These are phyloP conservation scores for Xyliphius kryptos DNA, from an alignment of 2,113 vertebrate genomes.

Conservation along the genomic window DNA sequence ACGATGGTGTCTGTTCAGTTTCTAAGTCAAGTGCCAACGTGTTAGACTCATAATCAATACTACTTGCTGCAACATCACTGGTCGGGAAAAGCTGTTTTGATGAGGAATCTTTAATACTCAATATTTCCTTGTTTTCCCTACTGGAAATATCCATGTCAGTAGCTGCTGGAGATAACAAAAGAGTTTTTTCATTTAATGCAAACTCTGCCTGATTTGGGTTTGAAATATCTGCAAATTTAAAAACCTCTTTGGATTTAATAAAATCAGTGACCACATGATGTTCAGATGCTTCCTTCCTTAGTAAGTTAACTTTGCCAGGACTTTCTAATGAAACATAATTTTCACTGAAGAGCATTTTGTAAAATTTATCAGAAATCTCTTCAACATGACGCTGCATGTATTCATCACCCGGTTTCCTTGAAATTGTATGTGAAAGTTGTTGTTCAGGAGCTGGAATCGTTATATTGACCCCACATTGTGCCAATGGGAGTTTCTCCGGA, in stretches of 20 bases:
- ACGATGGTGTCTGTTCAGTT: constrained; percentile 15
- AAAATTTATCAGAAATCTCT: constrained; percentile 58
- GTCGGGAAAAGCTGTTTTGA: background rate
- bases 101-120: background rate
- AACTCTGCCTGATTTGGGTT: no score
- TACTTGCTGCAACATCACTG: constrained; percentile 10
- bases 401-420: constrained; percentile 29
- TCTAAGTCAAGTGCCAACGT: constrained; percentile 50
- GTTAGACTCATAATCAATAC: constrained; percentile 7
- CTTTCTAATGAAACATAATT: constrained; percentile 29
- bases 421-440: constrained; percentile 21
- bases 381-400: constrained; percentile 48
- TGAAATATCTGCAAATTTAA: no score
- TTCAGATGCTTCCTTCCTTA: background rate
- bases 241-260: no score
- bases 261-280: constrained; percentile 1
- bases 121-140: constrained; percentile 8
- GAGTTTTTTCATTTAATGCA: constrained; percentile 18
- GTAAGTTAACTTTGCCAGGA: background rate
- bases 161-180: background rate
- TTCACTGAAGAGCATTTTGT: constrained; percentile 57
- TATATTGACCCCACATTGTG: constrained; percentile 21
- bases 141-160: background rate
- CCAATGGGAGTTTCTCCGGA: constrained; percentile 22
- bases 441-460: background rate